These are phyloP conservation scores for Notarius quadriscutis DNA, from an alignment of 2,113 vertebrate genomes.

Conservation along the genomic window DNA sequence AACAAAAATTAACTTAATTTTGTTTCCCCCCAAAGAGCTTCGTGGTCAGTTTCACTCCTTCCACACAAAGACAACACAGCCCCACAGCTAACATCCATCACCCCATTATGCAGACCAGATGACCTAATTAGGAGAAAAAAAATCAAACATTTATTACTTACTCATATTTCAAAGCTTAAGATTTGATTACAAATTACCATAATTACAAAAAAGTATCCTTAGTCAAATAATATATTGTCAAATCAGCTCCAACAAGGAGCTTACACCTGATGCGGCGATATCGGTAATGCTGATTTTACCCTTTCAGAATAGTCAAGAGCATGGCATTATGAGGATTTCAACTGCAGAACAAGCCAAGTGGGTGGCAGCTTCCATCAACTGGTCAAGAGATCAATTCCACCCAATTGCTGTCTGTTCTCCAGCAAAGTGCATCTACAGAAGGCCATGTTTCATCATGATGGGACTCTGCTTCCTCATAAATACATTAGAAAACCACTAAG, in stretches of 20 bases:
- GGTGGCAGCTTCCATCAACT: conserved; percentile 5
- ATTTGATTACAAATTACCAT: no score
- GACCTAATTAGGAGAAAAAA: no score
- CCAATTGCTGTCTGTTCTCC: background rate
- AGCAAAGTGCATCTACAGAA: conserved; percentile 2
- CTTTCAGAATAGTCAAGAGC: background rate
- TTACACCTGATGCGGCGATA: background rate
- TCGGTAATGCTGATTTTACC: background rate
- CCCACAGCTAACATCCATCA: no score
- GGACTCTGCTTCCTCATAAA: background rate
- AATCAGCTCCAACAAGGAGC: background rate
- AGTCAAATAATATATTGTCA: no score
- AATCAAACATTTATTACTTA: no score
- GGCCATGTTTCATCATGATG: background rate
- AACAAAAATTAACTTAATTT: no score
- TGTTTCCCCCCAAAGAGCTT: no score
- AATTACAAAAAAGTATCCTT: no score
- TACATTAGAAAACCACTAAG: background rate
- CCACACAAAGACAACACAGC: no score
- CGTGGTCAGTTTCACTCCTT: no score
- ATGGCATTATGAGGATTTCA: background rate
- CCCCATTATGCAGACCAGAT: no score
- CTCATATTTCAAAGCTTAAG: no score
- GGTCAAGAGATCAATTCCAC: background rate
- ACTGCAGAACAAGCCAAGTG: background rate